These are phyloP conservation scores for Himalopsyche tibetana DNA, from an alignment of 2,888 invertebrate species.

Conservation along the genomic window DNA sequence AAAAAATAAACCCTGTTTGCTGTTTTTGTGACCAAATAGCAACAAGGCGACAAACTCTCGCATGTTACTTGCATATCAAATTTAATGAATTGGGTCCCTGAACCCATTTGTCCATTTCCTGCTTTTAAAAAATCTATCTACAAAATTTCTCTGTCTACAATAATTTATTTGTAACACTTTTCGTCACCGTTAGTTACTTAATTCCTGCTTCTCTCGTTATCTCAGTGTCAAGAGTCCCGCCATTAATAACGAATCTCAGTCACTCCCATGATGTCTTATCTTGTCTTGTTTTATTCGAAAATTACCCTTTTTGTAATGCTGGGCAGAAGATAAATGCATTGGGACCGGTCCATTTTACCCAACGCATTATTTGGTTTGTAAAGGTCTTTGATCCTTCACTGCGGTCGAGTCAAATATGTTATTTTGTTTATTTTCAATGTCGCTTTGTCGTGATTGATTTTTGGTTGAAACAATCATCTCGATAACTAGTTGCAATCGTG, in stretches of 20 bases:
- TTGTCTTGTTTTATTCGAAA: background rate
- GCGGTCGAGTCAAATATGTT: background rate
- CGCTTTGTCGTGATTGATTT: slow-evolving; percentile 2
- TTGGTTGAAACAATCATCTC: background rate
- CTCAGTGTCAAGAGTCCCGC: background rate
- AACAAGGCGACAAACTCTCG: too few relatives aligned
- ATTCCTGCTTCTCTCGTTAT: background rate
- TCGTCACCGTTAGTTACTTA: background rate
- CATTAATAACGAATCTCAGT: slow-evolving; percentile 1
- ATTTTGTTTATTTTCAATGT: slow-evolving; percentile 27
- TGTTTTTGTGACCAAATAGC: too few relatives aligned
- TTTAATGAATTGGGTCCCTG: too few relatives aligned
- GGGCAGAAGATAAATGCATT: slow-evolving; percentile 6
- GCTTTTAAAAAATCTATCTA: too few relatives aligned
- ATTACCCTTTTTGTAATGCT: slow-evolving; percentile 1
- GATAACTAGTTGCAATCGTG: background rate
- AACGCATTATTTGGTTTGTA: background rate
- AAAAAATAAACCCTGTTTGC: too few relatives aligned
- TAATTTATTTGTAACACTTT: too few relatives aligned
- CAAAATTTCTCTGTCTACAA: too few relatives aligned
- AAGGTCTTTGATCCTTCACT: slow-evolving; percentile 29
- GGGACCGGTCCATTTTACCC: background rate
- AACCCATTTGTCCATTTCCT: too few relatives aligned
- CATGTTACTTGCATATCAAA: too few relatives aligned
- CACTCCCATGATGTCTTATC: slow-evolving; percentile 10